Conservation (phyloP, 2,113 vertebrate species). For the Felis chaus region DNA sequence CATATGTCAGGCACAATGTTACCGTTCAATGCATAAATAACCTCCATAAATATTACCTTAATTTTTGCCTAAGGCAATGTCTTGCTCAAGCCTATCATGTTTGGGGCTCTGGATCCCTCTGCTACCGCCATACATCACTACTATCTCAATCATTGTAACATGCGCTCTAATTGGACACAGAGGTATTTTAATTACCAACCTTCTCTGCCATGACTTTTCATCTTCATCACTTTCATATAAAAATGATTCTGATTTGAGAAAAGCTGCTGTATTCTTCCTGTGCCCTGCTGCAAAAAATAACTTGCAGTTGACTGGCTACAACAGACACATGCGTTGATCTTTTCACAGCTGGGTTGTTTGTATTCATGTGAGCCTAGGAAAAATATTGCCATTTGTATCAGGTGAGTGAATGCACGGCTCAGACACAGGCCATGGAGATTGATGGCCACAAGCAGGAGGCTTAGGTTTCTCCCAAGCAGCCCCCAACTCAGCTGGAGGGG, state of each 20-base stretch:
- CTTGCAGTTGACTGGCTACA: constrained; percentile 25
- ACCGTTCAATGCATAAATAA: constrained; percentile 32
- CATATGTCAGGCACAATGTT: not conserved
- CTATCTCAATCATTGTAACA: constrained; percentile 30
- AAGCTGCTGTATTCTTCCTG: constrained; percentile 14
- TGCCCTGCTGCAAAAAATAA: constrained; percentile 57
- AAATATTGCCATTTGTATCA: constrained; percentile 54
- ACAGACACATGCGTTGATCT: constrained; percentile 49
- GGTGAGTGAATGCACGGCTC: not conserved
- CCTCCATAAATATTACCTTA: constrained; percentile 57
- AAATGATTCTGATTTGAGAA: constrained; percentile 59
- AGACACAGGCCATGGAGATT: not conserved
- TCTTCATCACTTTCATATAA: constrained; percentile 66
- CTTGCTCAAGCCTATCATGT: constrained; percentile 8
- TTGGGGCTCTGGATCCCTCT: constrained; percentile 12
- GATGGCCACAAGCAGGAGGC: not conserved
- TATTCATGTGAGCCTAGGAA: constrained; percentile 51
- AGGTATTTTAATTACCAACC: constrained; percentile 57
- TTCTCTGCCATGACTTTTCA: constrained; percentile 62
- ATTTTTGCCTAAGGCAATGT: constrained; percentile 62
- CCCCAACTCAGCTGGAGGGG: not conserved
- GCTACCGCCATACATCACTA: not conserved
- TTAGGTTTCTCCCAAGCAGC: not conserved
- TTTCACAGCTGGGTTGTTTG: constrained; percentile 55
- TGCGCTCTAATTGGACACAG: constrained; percentile 51